Conservation (phyloP, 2,113 vertebrate genomes). For the Microtus montanus region DNA sequence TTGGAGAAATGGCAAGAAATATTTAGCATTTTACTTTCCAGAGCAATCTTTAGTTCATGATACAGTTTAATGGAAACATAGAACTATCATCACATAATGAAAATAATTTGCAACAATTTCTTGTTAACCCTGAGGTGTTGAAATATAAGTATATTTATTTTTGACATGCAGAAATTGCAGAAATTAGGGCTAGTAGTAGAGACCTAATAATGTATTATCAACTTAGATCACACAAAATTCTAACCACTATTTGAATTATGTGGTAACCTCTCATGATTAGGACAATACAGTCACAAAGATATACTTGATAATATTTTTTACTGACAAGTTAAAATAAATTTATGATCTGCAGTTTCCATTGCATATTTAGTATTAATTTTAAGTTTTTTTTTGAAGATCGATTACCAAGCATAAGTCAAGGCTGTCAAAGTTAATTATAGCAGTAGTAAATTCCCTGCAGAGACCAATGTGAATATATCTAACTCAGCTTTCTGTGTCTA, state of each 20-base stretch:
- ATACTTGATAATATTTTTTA: conserved; percentile 24
- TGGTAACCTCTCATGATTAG: neutral
- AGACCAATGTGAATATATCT: neutral
- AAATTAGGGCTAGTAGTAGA: neutral
- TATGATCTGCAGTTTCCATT: neutral
- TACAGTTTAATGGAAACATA: neutral
- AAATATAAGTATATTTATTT: conserved; percentile 44
- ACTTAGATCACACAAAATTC: conserved; percentile 12
- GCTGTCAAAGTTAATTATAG: conserved; percentile 47
- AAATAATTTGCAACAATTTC: conserved; percentile 9
- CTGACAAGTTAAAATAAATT: conserved; percentile 12
- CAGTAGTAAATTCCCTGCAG: neutral
- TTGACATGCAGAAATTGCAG: conserved; percentile 19
- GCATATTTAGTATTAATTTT: conserved; percentile 41
- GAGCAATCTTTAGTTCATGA: neutral
- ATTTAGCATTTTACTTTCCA: neutral
- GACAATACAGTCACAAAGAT: neutral
- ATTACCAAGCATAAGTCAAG: neutral
- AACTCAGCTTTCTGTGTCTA: neutral
- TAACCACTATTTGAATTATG: conserved; percentile 10
- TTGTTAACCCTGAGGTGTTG: neutral
- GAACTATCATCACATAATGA: neutral
- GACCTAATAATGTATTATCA: conserved; percentile 10
- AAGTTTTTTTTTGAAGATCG: conserved; percentile 8
- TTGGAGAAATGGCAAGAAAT: neutral